phyloP scores from a whole-genome alignment of 2,797 vertebrate genomes.

The Leptodactylus fallax region DNA sequence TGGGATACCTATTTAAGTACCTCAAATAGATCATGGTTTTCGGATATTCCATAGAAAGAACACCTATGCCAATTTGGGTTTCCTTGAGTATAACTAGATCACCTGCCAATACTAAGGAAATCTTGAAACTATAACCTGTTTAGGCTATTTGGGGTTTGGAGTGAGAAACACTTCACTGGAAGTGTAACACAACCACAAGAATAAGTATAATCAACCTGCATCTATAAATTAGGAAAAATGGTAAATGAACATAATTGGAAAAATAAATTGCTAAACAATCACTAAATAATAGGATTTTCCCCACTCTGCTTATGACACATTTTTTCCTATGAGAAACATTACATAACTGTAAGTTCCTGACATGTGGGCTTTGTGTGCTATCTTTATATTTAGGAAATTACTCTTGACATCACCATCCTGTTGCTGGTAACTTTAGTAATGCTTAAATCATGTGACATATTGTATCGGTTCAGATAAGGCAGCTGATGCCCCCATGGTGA shows the following conservation, averaged over 20 bases:
- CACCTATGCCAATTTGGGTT: no score
- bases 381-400: conserved; percentile 35
- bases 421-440: not conserved
- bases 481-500: not conserved
- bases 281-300: not conserved
- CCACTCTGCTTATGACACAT: not conserved
- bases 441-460: conserved; percentile 8
- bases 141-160: not conserved
- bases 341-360: conserved; percentile 12
- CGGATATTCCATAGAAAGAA: no score
- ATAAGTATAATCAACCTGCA: not conserved
- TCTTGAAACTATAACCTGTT: not conserved
- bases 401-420: conserved; percentile 37
- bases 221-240: not conserved
- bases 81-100: no score
- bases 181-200: not conserved
- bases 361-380: conserved; percentile 22
- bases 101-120: not conserved
- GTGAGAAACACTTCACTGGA: not conserved
- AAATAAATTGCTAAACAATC: not conserved
- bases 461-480: not conserved
- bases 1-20: no score
- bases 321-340: conserved; percentile 26
- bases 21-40: no score
- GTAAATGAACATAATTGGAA: not conserved